Percentiles rank a stretch among this genome's conserved stretches.
phyloP scores from a whole-genome alignment of 2,888 invertebrate species.

The Hermodice carunculata region DNA sequence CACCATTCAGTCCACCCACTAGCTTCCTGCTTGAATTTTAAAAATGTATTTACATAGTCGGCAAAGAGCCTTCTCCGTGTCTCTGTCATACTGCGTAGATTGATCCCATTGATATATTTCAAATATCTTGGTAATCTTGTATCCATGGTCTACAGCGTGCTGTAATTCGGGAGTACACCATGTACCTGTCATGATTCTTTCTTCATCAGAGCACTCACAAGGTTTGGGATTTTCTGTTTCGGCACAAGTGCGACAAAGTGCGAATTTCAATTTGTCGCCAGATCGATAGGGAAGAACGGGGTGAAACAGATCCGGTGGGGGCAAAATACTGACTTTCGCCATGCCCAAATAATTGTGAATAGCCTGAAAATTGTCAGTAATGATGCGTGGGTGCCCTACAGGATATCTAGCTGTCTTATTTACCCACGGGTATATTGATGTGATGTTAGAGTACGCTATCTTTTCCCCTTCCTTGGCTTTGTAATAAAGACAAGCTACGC shows the following conservation, averaged over 20 bases:
- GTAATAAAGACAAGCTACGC: constrained; percentile 44
- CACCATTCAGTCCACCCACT: constrained; percentile 36
- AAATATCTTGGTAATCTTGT: constrained; percentile 50
- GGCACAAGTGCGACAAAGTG: no score
- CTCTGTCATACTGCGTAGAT: constrained; percentile 59
- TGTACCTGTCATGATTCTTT: constrained; percentile 47
- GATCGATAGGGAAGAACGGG: no score
- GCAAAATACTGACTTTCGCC: no score
- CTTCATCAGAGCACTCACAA: no score
- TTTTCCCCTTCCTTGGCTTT: constrained; percentile 34
- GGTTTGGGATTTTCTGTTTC: no score
- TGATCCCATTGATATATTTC: no score
- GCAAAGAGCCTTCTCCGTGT: constrained; percentile 47
- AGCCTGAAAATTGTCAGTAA: constrained; percentile 45
- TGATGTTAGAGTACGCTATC: constrained; percentile 48
- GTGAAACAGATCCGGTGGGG: no score
- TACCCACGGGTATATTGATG: constrained; percentile 48
- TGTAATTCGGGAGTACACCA: constrained; percentile 57
- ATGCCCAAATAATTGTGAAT: no score
- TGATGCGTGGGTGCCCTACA: constrained; percentile 45
- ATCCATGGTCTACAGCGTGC: constrained; percentile 52
- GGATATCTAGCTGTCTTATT: constrained; percentile 47
- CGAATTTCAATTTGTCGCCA: no score
- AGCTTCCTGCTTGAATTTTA: constrained; percentile 41
- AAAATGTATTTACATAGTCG: constrained; percentile 47